phyloP scores from a whole-genome alignment of 2,888 invertebrate species.

The Torymus auratus region DNA sequence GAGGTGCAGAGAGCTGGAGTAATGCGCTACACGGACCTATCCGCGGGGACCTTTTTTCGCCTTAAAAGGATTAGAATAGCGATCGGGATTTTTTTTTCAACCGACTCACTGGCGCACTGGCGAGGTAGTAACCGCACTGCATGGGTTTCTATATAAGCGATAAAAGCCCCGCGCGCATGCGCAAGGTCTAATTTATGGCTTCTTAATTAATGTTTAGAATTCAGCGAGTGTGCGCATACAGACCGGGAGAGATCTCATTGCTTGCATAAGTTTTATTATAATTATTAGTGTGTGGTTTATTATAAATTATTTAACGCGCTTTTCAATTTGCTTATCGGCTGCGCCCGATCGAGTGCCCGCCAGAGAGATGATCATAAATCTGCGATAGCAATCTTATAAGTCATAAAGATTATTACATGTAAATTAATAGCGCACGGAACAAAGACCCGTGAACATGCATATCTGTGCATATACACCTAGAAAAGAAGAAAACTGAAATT shows the following conservation, averaged over 20 bases:
- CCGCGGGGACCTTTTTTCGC: conserved; percentile 2
- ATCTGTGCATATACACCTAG: not conserved
- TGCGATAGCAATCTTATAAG: conserved; percentile 51
- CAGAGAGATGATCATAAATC: conserved; percentile 45
- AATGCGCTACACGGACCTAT: not conserved
- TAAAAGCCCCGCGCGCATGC: too few species aligned
- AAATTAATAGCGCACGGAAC: conserved; percentile 51
- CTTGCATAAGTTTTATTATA: conserved; percentile 29
- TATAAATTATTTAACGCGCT: conserved; percentile 50
- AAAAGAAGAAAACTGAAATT: conserved; percentile 24
- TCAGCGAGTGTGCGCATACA: not conserved
- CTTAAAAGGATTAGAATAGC: conserved; percentile 14
- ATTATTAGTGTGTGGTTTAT: conserved; percentile 47
- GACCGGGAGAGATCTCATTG: not conserved
- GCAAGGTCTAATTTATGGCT: conserved; percentile 6
- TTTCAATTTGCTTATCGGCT: conserved; percentile 56
- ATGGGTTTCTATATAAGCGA: too few species aligned
- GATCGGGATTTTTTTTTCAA: not conserved
- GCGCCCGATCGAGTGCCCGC: conserved; percentile 13
- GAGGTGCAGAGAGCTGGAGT: too few species aligned
- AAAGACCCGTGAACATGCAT: conserved; percentile 10
- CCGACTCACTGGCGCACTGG: too few species aligned
- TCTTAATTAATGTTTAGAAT: conserved; percentile 25
- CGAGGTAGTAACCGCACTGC: too few species aligned
- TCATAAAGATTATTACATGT: conserved; percentile 49